Evolutionary conservation across 2,888 invertebrate species (phyloP), one percentile per base, ranked within the genome.

Genomic region (Ichneumon xanthorius): DNA sequence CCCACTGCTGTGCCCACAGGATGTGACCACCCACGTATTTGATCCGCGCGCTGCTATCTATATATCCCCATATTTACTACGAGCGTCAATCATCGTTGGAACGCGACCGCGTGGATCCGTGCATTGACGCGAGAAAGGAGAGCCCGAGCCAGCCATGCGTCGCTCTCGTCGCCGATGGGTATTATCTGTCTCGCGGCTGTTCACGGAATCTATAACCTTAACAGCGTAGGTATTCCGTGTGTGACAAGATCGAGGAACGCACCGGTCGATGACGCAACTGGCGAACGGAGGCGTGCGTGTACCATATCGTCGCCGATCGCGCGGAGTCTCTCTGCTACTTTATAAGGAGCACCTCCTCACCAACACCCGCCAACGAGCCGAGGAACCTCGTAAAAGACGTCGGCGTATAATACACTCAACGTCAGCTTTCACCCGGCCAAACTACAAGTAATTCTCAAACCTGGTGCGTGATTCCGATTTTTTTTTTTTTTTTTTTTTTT

Each of bases 311-410:
- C 85, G 88, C 83, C 88, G 89, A 63, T 87, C 90, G 72, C 61
- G 68, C 53, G 37, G 81, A 79, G 78, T 55, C 81, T 81, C 84
- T 89, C 89, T 85, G 90, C 91, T 92, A 91, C 92, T 92, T 92
- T 92, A 92, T 92, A 92, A 92, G 92, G 92, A 92, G 92, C 91
- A 92, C 89, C 89, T 87, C 83, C 88, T 89, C 90, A 90, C 89
- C 80, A 87, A 88, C 88, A 90, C 88, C 84, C 80, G 73, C 70
- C 81, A 81, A 78, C 70, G 73, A 58, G 68, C 61, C 61, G 30
- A 19, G 63, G 78, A 81, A 81, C 45, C 70, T 81, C 81, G 78
- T 80, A 45, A 84, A 75, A 75, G 61, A 75, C 61, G 75, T 75
- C 75, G 75, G 75, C 75, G 75, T 75, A 63, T 75, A 63, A 75